Evolutionary conservation across 1,140 invertebrate species (phyloP), one percentile per base, ranked within the genome.

Genomic region (Drosophila nebulosa): DNA sequence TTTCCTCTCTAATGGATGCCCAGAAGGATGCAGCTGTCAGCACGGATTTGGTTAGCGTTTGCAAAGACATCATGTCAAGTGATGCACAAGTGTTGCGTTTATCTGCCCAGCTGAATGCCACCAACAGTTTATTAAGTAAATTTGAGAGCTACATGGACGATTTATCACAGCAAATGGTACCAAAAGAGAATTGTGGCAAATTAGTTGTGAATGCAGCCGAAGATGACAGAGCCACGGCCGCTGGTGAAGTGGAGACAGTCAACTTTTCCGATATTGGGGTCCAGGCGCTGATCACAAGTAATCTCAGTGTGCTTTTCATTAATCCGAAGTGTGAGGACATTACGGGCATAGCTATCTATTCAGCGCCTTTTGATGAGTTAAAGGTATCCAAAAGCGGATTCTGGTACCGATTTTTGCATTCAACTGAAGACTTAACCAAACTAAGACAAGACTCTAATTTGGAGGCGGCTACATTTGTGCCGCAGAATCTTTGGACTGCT

Each of bases 61-160:
- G 83, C 18, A 75, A 77, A 6, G 74, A 79, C n/a, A 69, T 91
- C 4, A 91, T 91, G 90, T 64, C 77, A 51, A 77, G 56, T 2
- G 83, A 90, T 59, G 50, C 22, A 1, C 16, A 62, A 6, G 72
- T 86, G 1, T 30, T 91, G 21, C 79, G 80, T 0, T 32, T 83
- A 9, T 90, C 90, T 1, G 78, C 85, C 0, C 26, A 78, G 9
- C 61, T 85, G 1, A 91, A 91, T 67, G 72, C 90, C 0, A 91
- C 90, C 21, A 90, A 90, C 46, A 59, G 63, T 0, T 42, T 91
- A 7, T 42, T 91, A 0, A 74, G 50, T 2, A 62, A 67, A 12
- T 91, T 91, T 26, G 90, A 91, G 55, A 24, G 46, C 12, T 91
- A 90, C 22, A 89, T 91, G 78, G 89, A 90, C 24, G 74, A 64